phyloP scores from a whole-genome alignment of 1,140 invertebrate species.

The Wasmannia auropunctata region DNA sequence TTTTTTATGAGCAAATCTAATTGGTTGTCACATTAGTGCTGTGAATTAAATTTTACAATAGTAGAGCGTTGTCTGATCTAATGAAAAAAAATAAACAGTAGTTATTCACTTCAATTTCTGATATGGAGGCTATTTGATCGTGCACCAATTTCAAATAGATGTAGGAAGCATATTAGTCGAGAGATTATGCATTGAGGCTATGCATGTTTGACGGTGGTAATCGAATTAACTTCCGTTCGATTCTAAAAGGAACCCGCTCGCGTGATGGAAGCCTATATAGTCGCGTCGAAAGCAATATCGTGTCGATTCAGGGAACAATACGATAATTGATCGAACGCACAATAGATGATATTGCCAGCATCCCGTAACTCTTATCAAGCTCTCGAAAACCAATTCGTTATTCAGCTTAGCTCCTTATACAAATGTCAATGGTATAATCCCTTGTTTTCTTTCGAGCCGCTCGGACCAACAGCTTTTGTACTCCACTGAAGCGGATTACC shows the following conservation, averaged over 20 bases:
- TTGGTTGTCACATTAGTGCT: not conserved
- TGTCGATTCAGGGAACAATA: conserved; percentile 50
- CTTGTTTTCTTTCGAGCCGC: conserved; percentile 39
- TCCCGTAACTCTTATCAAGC: conserved; percentile 14
- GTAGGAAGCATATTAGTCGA: conserved; percentile 32
- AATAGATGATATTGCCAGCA: conserved; percentile 31
- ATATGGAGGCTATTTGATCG: conserved; percentile 14
- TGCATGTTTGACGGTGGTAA: conserved; percentile 35
- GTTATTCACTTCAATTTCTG: conserved; percentile 32
- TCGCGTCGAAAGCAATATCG: conserved; percentile 47
- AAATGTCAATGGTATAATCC: conserved; percentile 52
- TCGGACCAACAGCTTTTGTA: conserved; percentile 25
- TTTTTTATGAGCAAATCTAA: not conserved
- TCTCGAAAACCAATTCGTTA: conserved; percentile 48
- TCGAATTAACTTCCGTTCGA: conserved; percentile 50
- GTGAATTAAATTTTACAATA: not conserved
- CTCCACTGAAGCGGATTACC: conserved; percentile 40
- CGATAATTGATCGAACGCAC: conserved; percentile 50
- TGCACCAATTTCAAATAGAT: conserved; percentile 25
- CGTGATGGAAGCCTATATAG: conserved; percentile 43
- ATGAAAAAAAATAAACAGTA: not conserved
- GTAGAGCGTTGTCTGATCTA: not conserved
- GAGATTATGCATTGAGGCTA: conserved; percentile 47
- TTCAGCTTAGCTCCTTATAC: conserved; percentile 43
- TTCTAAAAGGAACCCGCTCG: conserved; percentile 45